Base-by-base conservation (phyloP, 2,797 vertebrate genomes). In the Odontamblyopus lacepedii region DNA sequence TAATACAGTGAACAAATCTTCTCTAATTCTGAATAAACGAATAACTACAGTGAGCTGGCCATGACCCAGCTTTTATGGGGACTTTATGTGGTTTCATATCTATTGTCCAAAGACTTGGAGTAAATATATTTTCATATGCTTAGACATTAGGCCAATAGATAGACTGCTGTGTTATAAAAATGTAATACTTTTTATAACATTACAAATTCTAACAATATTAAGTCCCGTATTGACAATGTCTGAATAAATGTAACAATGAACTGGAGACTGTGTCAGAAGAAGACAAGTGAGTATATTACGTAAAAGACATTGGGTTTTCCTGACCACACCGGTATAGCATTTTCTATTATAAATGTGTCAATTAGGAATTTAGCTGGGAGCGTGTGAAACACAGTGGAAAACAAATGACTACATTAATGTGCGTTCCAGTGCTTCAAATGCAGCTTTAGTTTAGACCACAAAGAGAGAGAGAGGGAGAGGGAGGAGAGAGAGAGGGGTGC, bases 241-340 rank as follows among this genome's bases (percentile, higher is more conserved):
- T 41, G 69, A 75, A 71, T 64, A 68, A 78, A 88, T 84, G 77
- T 78, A 86, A 86, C 75, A 56, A 84, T 73, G 79, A 83, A 74
- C 19, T 41, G 15, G 1, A 16, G 30, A 76, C 44, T 71, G 19
- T 73, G 83, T 81, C 75, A 86, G 71, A 56, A 51, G 81, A 74
- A 78, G 71, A 76, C 60, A 55, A 78, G 73, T 29, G 69, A 72
- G 83, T 90, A 86, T 76, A 81, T 87, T 79, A 78, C 79, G 73
- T 67, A 41, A 38, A 73, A 55, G 69, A 71, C 26, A 56, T 57
- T 55, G n/a, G 18, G 27, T n/a, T 76, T 67, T 72, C 56, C 32
- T 63, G 32, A 72, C 60, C 8, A 67, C 74, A 61, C 32, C 61
- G 32, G 72, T 51, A 4, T 44, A 27, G 51, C 16, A 51, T 70